phyloP scores from a whole-genome alignment of 64 coral and sea anemone species.

The Stichodactyla mertensii region DNA sequence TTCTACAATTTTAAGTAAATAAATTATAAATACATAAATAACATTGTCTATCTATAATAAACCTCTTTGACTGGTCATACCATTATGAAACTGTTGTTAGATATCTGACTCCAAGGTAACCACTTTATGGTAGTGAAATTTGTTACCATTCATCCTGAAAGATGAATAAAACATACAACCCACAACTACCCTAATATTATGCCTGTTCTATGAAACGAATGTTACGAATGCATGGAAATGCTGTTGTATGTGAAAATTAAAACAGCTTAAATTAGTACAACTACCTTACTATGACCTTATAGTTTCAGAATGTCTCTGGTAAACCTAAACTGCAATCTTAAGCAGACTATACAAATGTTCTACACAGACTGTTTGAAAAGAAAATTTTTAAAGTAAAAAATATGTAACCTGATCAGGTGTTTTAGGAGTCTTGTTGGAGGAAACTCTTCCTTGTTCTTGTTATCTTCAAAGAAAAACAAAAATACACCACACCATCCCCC shows the following conservation, averaged over 20 bases:
- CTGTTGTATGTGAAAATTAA: too few relatives aligned
- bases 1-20: neutral
- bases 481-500: slow-evolving; percentile 5
- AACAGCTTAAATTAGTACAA: too few relatives aligned
- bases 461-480: slow-evolving; percentile 22
- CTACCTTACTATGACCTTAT: too few relatives aligned
- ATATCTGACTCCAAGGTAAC: neutral
- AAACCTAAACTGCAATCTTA: neutral
- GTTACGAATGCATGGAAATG: neutral
- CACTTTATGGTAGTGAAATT: neutral
- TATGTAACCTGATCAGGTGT: neutral
- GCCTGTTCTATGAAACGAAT: neutral
- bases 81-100: neutral
- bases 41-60: too few relatives aligned
- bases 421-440: neutral
- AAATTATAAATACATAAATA: neutral
- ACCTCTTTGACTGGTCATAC: neutral
- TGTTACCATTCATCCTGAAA: slow-evolving; percentile 7
- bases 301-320: neutral
- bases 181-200: neutral
- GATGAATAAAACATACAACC: slow-evolving; percentile 16
- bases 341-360: neutral
- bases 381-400: neutral
- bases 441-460: slow-evolving; percentile 2
- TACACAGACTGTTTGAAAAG: neutral